Conservation (phyloP, 2,888 invertebrate species). For the Eremobia ochroleuca region DNA sequence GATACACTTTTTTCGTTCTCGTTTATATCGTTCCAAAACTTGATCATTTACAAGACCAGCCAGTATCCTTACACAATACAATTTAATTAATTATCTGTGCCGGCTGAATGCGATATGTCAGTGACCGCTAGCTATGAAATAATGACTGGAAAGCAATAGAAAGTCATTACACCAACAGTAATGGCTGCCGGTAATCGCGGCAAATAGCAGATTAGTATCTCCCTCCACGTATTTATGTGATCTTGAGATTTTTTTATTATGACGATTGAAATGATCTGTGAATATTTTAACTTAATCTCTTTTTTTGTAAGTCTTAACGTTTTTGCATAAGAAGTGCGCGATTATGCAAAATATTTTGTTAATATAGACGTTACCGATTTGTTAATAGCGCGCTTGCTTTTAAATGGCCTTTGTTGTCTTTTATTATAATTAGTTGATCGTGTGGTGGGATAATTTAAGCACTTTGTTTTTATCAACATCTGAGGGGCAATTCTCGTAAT, state of each 20-base stretch:
- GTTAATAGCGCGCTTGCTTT: slow-evolving; percentile 33
- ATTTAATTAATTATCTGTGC: slow-evolving; percentile 58
- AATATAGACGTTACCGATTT: slow-evolving; percentile 63
- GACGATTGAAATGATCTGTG: slow-evolving; percentile 57
- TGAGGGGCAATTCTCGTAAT: background rate
- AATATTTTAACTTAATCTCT: slow-evolving; percentile 49
- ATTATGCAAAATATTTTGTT: slow-evolving; percentile 61
- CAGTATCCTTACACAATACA: slow-evolving; percentile 40
- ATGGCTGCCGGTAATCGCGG: slow-evolving; percentile 60
- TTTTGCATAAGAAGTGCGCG: slow-evolving; percentile 56
- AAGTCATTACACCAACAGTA: slow-evolving; percentile 68
- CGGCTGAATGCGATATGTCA: slow-evolving; percentile 59
- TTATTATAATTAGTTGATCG: slow-evolving; percentile 37
- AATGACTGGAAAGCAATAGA: slow-evolving; percentile 71
- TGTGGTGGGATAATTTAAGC: slow-evolving; percentile 36
- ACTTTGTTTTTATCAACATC: slow-evolving; percentile 44
- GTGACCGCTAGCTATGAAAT: slow-evolving; percentile 66
- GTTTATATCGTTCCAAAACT: background rate
- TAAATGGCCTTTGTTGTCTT: slow-evolving; percentile 31
- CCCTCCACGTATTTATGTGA: slow-evolving; percentile 57
- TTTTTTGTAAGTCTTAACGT: slow-evolving; percentile 48
- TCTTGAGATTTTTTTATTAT: slow-evolving; percentile 60
- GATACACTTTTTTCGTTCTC: background rate
- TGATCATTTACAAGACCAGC: background rate
- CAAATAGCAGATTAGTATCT: slow-evolving; percentile 67